Evolutionary conservation across 2,888 invertebrate species (phyloP).

Genomic region (Ariolimax columbianus): DNA sequence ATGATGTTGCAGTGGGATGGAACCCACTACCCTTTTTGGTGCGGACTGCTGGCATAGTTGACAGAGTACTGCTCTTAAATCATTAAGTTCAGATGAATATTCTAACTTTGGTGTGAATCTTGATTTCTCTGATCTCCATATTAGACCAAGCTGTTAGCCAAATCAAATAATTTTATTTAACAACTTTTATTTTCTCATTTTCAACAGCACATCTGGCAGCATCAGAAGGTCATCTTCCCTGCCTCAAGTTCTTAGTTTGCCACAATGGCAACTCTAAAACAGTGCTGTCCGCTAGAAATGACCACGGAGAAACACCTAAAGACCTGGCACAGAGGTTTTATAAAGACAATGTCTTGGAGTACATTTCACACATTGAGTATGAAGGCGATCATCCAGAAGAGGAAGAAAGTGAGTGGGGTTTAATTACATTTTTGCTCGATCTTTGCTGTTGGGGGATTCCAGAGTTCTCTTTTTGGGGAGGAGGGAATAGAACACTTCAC

Average conservation of each 20-base stretch:
- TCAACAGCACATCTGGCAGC: slow-evolving; percentile 77
- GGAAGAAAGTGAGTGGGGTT: slow-evolving; percentile 73
- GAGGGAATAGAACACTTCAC: no score
- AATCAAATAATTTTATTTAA: neutral
- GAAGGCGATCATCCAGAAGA: slow-evolving; percentile 78
- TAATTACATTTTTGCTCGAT: neutral
- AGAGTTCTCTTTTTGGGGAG: no score
- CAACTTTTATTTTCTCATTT: neutral
- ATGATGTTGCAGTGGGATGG: neutral
- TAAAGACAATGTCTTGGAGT: slow-evolving; percentile 77
- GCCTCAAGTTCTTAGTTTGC: slow-evolving; percentile 74
- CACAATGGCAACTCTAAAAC: slow-evolving; percentile 70
- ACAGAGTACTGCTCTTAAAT: no score
- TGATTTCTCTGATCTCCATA: no score
- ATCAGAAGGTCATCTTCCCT: slow-evolving; percentile 77
- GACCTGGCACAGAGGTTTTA: slow-evolving; percentile 79
- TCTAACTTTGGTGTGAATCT: no score
- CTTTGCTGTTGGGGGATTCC: no score
- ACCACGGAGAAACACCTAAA: slow-evolving; percentile 79
- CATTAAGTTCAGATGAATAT: no score
- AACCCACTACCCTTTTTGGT: no score
- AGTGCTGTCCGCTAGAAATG: slow-evolving; percentile 77
- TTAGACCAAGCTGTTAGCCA: no score
- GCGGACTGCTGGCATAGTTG: no score
- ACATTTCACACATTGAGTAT: slow-evolving; percentile 78